Conservation (phyloP, 2,113 vertebrate species). For the Elephantulus edwardii region DNA sequence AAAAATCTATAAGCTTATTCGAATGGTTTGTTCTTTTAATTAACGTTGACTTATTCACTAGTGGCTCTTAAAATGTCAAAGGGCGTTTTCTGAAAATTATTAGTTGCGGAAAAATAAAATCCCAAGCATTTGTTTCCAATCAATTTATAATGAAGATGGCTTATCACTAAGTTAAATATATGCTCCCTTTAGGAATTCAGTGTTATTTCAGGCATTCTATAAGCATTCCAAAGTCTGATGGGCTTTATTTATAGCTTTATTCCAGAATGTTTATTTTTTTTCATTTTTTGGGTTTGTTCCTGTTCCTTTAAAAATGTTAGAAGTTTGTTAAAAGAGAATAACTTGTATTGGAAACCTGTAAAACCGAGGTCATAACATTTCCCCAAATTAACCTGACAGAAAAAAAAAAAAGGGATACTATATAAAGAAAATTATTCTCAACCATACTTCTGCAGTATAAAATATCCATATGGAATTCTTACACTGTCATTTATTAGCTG, state of each 20-base stretch:
- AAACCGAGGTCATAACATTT: conserved; percentile 4
- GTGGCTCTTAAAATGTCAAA: conserved; percentile 2
- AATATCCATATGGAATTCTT: not conserved
- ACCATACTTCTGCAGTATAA: conserved; percentile 2
- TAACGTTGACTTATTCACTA: not conserved
- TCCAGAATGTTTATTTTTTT: conserved; percentile 29
- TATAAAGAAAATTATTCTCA: not conserved
- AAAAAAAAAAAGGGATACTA: not conserved
- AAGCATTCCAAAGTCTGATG: not conserved
- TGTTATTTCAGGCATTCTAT: not conserved
- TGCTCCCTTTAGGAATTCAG: not conserved
- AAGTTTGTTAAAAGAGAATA: not conserved
- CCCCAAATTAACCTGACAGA: not conserved
- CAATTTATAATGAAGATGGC: not conserved
- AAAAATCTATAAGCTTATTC: not conserved
- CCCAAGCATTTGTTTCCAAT: not conserved
- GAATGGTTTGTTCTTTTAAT: conserved; percentile 25
- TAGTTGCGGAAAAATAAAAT: conserved; percentile 19
- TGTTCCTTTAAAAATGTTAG: not conserved
- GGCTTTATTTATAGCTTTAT: not conserved
- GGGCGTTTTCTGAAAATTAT: not conserved
- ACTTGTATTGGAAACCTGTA: not conserved
- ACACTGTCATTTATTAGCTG: not conserved
- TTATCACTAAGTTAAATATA: not conserved
- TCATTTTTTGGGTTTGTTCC: not conserved